Conservation (phyloP, 1,140 invertebrate genomes). For the Kradibia gibbosae region DNA sequence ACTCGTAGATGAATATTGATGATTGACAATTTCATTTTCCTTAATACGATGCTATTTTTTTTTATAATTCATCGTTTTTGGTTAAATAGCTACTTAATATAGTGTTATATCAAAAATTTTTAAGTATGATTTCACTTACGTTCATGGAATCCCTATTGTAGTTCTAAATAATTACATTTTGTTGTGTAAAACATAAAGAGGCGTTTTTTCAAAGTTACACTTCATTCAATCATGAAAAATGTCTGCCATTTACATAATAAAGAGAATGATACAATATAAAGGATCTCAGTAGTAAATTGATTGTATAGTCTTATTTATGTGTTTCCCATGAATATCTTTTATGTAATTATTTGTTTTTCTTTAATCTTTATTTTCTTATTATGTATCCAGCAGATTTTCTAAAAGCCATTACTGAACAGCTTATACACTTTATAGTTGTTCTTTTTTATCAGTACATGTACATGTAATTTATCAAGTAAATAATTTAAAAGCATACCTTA, state of each 20-base stretch:
- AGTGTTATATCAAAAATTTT: background rate
- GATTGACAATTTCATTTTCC: too few relatives aligned
- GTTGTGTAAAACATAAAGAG: background rate
- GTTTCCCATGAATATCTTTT: constrained; percentile 2
- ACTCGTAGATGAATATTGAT: too few relatives aligned
- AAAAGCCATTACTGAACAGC: too few relatives aligned
- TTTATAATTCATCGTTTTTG: background rate
- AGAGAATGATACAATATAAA: constrained; percentile 12
- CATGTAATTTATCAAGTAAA: too few relatives aligned
- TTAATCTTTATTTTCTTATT: background rate
- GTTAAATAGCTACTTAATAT: background rate
- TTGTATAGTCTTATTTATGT: background rate
- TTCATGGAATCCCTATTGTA: constrained; percentile 10
- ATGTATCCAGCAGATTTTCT: background rate
- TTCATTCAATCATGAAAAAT: constrained; percentile 21
- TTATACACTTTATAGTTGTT: too few relatives aligned
- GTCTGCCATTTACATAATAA: constrained; percentile 9
- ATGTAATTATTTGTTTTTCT: background rate
- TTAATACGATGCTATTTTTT: background rate
- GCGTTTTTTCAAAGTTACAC: background rate
- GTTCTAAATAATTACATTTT: background rate
- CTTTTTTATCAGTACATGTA: too few relatives aligned
- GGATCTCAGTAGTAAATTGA: constrained; percentile 3
- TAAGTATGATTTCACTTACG: background rate
- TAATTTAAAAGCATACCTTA: too few relatives aligned